Evolutionary conservation across 2,888 invertebrate genomes (phyloP).

Genomic region (Drosophila demipolita): DNA sequence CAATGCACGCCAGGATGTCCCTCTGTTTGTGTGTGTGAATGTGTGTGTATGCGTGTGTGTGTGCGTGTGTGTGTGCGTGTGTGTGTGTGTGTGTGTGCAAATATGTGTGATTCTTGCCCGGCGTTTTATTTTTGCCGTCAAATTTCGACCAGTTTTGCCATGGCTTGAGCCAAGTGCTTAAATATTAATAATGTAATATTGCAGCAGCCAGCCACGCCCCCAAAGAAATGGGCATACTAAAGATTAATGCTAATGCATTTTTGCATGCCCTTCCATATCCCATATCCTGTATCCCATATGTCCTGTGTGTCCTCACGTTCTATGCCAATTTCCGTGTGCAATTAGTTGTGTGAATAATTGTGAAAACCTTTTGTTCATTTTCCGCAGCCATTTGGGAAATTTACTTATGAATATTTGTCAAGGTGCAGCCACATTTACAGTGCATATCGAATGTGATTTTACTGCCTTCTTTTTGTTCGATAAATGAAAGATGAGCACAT

Average conservation of each 20-base stretch:
- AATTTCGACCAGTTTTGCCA: slow-evolving; percentile 37
- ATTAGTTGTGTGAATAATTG: slow-evolving; percentile 73
- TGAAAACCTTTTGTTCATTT: slow-evolving; percentile 22
- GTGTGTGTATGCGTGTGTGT: not conserved
- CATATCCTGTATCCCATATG: not conserved
- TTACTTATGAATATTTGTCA: slow-evolving; percentile 27
- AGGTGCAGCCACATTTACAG: slow-evolving; percentile 2
- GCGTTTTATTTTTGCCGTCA: slow-evolving; percentile 55
- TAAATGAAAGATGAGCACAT: slow-evolving; percentile 35
- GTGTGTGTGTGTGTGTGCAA: not conserved
- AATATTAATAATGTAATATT: slow-evolving; percentile 77
- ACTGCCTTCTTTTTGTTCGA: slow-evolving; percentile 47
- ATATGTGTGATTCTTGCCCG: slow-evolving; percentile 23
- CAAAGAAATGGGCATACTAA: slow-evolving; percentile 33
- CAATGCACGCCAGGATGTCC: slow-evolving; percentile 73
- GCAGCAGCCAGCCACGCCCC: slow-evolving; percentile 53
- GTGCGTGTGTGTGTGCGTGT: not conserved
- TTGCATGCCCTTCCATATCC: slow-evolving; percentile 52
- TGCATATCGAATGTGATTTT: slow-evolving; percentile 48
- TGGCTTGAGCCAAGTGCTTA: slow-evolving; percentile 56
- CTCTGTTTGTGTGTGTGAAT: slow-evolving; percentile 12
- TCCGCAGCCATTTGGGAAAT: slow-evolving; percentile 11
- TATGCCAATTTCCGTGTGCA: slow-evolving; percentile 59
- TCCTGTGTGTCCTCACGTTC: slow-evolving; percentile 35
- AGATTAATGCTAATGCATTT: slow-evolving; percentile 72